Evolutionary conservation across 1,140 invertebrate species (phyloP), one percentile per base, ranked within the genome.

Genomic region (Cyrtorhinus lividipennis): DNA sequence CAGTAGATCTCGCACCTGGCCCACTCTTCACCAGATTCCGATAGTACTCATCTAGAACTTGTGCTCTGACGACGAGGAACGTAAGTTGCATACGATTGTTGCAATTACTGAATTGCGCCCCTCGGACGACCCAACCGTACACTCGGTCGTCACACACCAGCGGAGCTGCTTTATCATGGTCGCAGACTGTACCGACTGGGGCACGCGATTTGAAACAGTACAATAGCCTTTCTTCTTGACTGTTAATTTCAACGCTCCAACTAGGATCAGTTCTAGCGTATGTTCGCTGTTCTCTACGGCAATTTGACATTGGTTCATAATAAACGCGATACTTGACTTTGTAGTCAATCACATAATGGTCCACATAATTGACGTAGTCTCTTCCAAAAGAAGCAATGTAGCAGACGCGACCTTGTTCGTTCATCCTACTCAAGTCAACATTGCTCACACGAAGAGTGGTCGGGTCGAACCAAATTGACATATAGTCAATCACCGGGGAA

Each of bases 321-420:
- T 53, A 53, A 20, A 53, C 48, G 8, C 48, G 48, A 53, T 13
- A 53, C 18, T 53, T 53, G 48, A 53, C 48, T 53, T 53, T 53
- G 48, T 53, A 53, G 20, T 53, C 48, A 12, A 53, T 20, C 10
- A 20, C 48, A 22, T 20, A 20, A 53, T 53, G 48, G 20, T 53
- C 8, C 5, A 15, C 12, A 5, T 5, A 10, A 53, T 53, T 53
- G 18, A 20, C 48, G 48, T 15, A 53, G 3, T 8, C 8, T 22
- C 48, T 10, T 5, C 48, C 48, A 20, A 13, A 53, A 12, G 48
- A 53, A 22, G 48, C 48, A 20, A 53, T 20, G 48, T 53, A 53
- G 20, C 48, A 53, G 48, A 53, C 20, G 5, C 8, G 8, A 5
- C 18, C 18, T 53, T 20, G 8, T 53, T 53, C 48, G 5, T 5